Conservation (phyloP, 2,797 vertebrate genomes). For the Perodicticus potto region DNA sequence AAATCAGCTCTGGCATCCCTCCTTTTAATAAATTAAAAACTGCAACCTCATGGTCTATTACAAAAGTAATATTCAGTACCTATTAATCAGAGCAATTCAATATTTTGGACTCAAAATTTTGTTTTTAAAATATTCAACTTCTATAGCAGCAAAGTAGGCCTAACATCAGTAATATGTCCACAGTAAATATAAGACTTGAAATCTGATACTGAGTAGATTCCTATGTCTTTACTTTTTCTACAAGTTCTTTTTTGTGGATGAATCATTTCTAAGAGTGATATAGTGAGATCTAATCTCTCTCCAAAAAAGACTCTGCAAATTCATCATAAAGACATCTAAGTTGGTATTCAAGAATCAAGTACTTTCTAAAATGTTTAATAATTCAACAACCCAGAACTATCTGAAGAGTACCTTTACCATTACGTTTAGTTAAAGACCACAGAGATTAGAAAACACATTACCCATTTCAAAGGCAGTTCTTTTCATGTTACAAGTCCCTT, state of each 20-base stretch:
- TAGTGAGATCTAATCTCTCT: neutral
- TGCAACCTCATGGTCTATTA: neutral
- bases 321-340: constrained; percentile 79
- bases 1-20: neutral
- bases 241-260: constrained; percentile 11
- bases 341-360: constrained; percentile 72
- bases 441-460: constrained; percentile 89
- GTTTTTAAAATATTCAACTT: constrained; percentile 1
- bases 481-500: constrained; percentile 88
- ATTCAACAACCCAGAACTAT: constrained; percentile 86
- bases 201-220: neutral
- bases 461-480: constrained; percentile 86
- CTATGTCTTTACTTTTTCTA: neutral
- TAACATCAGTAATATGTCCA: neutral
- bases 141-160: neutral
- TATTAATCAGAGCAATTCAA: neutral
- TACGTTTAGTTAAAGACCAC: constrained; percentile 90
- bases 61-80: neutral
- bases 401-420: constrained; percentile 85
- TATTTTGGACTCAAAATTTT: neutral
- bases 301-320: constrained; percentile 42
- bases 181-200: neutral
- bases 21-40: neutral
- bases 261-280: constrained; percentile 54
- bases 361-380: constrained; percentile 85